Conservation (phyloP, 2,113 vertebrate genomes). For the Panthera tigris region DNA sequence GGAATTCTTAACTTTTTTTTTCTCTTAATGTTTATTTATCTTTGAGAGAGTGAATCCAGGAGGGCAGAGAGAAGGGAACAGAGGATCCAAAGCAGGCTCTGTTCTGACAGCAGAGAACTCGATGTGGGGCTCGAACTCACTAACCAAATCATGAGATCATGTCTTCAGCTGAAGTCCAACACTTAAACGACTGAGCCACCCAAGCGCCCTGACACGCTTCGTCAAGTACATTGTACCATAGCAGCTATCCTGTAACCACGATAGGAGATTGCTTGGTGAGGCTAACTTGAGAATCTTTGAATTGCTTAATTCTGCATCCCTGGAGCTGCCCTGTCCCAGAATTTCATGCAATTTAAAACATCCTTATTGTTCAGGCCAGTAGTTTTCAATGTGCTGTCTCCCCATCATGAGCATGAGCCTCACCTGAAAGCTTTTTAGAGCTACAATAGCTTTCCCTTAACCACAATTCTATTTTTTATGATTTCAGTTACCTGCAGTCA, state of each 20-base stretch:
- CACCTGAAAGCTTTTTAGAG: background rate
- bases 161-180: background rate
- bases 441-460: background rate
- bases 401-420: background rate
- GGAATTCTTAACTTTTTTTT: background rate
- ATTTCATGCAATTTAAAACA: background rate
- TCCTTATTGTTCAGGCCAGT: background rate
- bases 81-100: too few relatives aligned
- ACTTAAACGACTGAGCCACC: background rate
- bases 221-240: background rate
- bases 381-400: background rate
- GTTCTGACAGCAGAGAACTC: too few relatives aligned
- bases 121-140: background rate
- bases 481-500: background rate
- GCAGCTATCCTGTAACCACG: background rate
- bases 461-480: background rate
- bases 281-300: background rate
- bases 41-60: background rate
- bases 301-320: background rate
- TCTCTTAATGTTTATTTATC: background rate
- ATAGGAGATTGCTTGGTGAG: background rate
- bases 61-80: background rate
- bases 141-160: background rate
- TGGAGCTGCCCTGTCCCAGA: background rate
- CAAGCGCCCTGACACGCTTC: background rate